A percentile compares a stretch with the other conserved stretches of the same genome.
phyloP scores from a whole-genome alignment of 1,140 invertebrate genomes.

The Galendromus occidentalis region DNA sequence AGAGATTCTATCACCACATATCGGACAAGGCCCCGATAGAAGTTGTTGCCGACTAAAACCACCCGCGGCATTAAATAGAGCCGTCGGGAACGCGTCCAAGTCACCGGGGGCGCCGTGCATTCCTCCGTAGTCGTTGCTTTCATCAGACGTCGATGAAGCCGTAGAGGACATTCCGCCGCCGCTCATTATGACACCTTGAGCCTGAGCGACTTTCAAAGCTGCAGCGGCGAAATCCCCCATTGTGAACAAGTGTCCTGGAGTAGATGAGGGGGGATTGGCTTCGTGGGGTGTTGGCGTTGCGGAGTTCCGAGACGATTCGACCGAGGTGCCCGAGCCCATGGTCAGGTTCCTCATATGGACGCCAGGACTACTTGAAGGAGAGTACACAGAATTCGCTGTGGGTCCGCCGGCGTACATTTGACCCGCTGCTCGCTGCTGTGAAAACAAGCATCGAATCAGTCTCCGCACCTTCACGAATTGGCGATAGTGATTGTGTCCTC shows the following conservation, averaged over 20 bases:
- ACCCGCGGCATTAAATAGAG: constrained; percentile 5
- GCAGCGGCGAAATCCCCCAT: constrained; percentile 9
- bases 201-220: background rate
- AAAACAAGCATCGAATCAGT: background rate
- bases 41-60: constrained; percentile 21
- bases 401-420: background rate
- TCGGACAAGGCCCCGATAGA: constrained; percentile 57
- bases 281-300: background rate
- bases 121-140: constrained; percentile 5
- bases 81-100: background rate
- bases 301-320: background rate
- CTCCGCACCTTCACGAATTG: background rate
- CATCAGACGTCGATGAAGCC: background rate
- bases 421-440: background rate
- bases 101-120: background rate
- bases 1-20: constrained; percentile 83
- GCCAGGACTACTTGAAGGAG: background rate
- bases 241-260: background rate
- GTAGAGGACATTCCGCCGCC: background rate
- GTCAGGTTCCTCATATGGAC: background rate
- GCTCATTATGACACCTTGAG: constrained; percentile 1
- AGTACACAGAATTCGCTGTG: background rate
- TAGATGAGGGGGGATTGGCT: background rate
- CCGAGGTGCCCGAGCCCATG: background rate
- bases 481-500: background rate